A percentile compares a stretch with the other conserved stretches of the same genome.
Conservation (phyloP, 1,140 invertebrate species). For the Chrysomallon squamiferum region DNA sequence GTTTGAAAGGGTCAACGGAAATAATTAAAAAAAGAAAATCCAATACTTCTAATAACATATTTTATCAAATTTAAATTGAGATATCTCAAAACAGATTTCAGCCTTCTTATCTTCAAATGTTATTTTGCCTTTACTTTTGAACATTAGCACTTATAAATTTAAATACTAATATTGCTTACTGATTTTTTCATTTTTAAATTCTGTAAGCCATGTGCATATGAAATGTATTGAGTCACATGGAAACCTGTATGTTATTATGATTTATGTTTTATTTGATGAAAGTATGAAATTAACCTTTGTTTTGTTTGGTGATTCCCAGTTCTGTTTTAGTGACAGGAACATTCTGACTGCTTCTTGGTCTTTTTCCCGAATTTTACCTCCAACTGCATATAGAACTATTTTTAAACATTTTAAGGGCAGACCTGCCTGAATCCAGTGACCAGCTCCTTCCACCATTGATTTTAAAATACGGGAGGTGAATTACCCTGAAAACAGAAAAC, state of each 20-base stretch:
- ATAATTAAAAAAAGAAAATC: not conserved
- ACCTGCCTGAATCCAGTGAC: slow-evolving; percentile 55
- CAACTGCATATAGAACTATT: slow-evolving; percentile 44
- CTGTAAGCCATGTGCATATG: no score
- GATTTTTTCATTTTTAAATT: no score
- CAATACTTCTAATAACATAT: not conserved
- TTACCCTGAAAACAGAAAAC: slow-evolving; percentile 32
- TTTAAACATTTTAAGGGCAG: slow-evolving; percentile 52
- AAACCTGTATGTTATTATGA: no score
- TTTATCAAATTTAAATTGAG: not conserved
- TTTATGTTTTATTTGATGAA: no score
- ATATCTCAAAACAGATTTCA: not conserved
- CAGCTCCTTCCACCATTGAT: slow-evolving; percentile 49
- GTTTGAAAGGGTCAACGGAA: not conserved
- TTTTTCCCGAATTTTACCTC: slow-evolving; percentile 2
- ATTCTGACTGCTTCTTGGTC: slow-evolving; percentile 9
- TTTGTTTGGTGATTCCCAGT: slow-evolving; percentile 19
- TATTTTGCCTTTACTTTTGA: no score
- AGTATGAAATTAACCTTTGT: no score
- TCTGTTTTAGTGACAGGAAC: slow-evolving; percentile 35
- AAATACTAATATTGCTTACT: no score
- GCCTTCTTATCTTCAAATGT: no score
- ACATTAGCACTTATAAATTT: no score
- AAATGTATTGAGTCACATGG: no score
- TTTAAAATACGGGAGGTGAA: slow-evolving; percentile 27